These are phyloP conservation scores for Lacerta agilis DNA, from an alignment of 2,797 vertebrate species.

Conservation along the genomic window DNA sequence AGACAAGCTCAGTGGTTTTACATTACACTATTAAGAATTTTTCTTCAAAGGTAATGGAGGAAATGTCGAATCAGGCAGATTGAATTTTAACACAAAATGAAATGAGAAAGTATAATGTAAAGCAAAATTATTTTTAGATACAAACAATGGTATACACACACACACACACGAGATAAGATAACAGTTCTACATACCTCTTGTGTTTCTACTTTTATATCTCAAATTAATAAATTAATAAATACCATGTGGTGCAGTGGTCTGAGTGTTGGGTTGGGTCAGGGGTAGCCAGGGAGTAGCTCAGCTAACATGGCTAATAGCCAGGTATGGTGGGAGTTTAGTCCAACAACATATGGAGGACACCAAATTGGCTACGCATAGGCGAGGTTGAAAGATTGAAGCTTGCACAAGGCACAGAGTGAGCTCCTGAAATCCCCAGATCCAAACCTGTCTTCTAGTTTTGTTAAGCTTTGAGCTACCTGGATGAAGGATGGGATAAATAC, in stretches of 20 bases:
- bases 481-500: not conserved
- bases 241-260: no score
- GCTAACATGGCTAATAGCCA: no score
- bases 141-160: not conserved
- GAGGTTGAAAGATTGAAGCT: not conserved
- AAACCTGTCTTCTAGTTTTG: not conserved
- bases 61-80: constrained; percentile 38
- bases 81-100: constrained; percentile 53
- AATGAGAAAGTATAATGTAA: constrained; percentile 38
- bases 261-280: no score
- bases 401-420: not conserved
- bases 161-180: not conserved
- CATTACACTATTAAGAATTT: constrained; percentile 36
- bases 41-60: constrained; percentile 35
- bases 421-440: not conserved
- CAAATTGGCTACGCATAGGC: no score
- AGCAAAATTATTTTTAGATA: not conserved
- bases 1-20: constrained; percentile 45
- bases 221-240: not conserved
- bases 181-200: not conserved
- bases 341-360: no score
- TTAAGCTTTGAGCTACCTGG: not conserved
- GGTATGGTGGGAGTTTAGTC: no score
- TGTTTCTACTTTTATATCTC: not conserved
- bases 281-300: no score